Percentiles rank a stretch among this genome's conserved stretches.
phyloP scores from a whole-genome alignment of 2,113 vertebrate genomes.

The Daphoenositta chrysoptera region DNA sequence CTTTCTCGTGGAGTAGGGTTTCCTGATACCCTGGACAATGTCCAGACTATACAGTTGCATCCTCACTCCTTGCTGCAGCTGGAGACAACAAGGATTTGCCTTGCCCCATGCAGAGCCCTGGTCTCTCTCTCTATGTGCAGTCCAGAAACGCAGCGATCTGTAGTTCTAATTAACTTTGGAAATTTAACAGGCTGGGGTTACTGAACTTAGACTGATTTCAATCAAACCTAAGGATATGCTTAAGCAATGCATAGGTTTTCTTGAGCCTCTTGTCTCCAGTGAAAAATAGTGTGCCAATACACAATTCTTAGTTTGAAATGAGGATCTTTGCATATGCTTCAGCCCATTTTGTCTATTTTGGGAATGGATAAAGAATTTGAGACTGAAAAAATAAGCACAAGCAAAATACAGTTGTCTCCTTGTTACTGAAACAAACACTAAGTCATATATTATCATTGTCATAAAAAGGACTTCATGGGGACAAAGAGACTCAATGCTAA shows the following conservation, averaged over 20 bases:
- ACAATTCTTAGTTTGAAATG: neutral
- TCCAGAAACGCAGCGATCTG: neutral
- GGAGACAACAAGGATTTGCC: neutral
- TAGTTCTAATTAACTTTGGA: neutral
- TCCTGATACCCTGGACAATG: neutral
- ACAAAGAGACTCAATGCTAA: slow-evolving; percentile 29
- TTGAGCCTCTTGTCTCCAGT: neutral
- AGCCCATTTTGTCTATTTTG: neutral
- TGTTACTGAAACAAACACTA: slow-evolving; percentile 32
- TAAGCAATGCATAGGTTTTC: neutral
- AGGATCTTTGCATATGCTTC: neutral
- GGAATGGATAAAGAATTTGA: neutral
- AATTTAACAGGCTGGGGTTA: neutral
- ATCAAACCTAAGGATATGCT: neutral
- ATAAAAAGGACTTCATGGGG: slow-evolving; percentile 1
- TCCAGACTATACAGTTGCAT: neutral
- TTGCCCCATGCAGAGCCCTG: fast-evolving
- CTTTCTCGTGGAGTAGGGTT: neutral
- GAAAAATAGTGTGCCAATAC: neutral
- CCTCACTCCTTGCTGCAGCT: neutral
- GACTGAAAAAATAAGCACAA: neutral
- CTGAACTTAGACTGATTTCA: neutral
- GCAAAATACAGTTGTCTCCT: slow-evolving; percentile 8
- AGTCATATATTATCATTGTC: slow-evolving; percentile 43
- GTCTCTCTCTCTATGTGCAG: neutral